These are phyloP conservation scores for Dasypus novemcinctus DNA, from an alignment of 2,113 vertebrate genomes.

Conservation along the genomic window DNA sequence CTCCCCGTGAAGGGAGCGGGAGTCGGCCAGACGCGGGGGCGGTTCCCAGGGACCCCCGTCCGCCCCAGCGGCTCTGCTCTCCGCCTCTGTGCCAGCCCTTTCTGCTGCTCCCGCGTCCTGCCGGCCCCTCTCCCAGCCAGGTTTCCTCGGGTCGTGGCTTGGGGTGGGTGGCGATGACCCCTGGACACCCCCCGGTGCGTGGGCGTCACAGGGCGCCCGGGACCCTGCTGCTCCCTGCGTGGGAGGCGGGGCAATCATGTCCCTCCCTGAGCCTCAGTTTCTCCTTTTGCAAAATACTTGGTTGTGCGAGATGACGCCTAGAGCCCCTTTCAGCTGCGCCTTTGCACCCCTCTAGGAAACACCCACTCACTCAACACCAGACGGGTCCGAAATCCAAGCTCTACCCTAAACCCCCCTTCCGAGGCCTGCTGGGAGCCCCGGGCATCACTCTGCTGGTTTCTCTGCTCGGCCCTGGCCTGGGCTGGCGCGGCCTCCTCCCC, in stretches of 20 bases:
- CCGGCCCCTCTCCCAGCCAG: neutral
- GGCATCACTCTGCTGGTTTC: slow-evolving; percentile 36
- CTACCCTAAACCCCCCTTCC: neutral
- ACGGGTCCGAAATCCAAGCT: neutral
- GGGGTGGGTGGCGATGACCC: neutral
- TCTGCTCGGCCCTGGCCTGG: too few species aligned
- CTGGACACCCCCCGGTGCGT: neutral
- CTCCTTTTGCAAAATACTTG: neutral
- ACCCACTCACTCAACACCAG: neutral
- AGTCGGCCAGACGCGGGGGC: too few species aligned
- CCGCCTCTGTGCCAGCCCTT: fast-evolving
- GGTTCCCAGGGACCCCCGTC: too few species aligned
- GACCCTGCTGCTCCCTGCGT: neutral
- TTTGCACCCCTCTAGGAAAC: neutral
- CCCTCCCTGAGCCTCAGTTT: neutral
- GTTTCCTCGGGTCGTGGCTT: neutral
- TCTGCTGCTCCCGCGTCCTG: neutral
- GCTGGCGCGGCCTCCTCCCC: neutral
- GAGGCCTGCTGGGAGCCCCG: neutral
- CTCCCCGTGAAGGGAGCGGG: too few species aligned
- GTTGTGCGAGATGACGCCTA: neutral
- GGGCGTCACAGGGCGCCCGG: neutral
- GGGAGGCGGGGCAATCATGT: neutral
- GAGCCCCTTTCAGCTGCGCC: neutral
- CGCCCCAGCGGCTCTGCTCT: too few species aligned